Conservation (phyloP, 2,888 invertebrate species). For the Rhagophthalmus giganteus region DNA sequence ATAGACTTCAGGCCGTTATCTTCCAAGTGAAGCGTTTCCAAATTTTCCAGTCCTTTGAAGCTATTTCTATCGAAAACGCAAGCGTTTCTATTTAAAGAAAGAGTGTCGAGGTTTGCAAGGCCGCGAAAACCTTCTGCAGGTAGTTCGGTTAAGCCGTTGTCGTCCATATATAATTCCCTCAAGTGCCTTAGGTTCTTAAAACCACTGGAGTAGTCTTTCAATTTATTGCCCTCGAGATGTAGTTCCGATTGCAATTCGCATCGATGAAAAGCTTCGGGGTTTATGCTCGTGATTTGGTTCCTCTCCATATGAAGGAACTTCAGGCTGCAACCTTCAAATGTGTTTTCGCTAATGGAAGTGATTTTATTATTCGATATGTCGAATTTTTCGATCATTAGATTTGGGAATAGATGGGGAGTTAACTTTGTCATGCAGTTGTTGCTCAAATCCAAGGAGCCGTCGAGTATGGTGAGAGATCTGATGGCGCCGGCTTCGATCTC, state of each 20-base stretch:
- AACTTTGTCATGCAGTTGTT: constrained; percentile 10
- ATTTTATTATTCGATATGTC: constrained; percentile 20
- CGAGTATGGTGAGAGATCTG: constrained; percentile 17
- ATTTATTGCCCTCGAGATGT: constrained; percentile 10
- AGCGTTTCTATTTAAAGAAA: constrained; percentile 17
- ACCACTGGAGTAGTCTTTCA: constrained; percentile 4
- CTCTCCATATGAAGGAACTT: constrained; percentile 20
- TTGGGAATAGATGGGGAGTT: constrained; percentile 2
- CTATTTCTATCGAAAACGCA: constrained; percentile 3
- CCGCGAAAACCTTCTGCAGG: constrained; percentile 11
- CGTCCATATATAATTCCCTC: constrained; percentile 17
- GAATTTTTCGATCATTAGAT: constrained; percentile 19
- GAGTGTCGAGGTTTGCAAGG: constrained; percentile 13
- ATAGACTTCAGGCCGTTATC: constrained; percentile 8
- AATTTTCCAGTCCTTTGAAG: constrained; percentile 8
- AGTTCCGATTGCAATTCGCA: constrained; percentile 20
- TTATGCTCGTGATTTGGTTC: constrained; percentile 11
- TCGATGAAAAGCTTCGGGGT: constrained; percentile 13
- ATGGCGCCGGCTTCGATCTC: constrained; percentile 11
- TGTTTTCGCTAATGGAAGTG: constrained; percentile 6
- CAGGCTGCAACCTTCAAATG: constrained; percentile 16
- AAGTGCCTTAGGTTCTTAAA: constrained; percentile 10
- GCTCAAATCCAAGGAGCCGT: constrained; percentile 21
- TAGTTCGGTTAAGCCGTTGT: constrained; percentile 13
- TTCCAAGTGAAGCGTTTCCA: constrained; percentile 21